A percentile compares a stretch with the other conserved stretches of the same genome.
These are phyloP conservation scores for Ophonus ardosiacus DNA, from an alignment of 2,888 invertebrate genomes.

Conservation along the genomic window DNA sequence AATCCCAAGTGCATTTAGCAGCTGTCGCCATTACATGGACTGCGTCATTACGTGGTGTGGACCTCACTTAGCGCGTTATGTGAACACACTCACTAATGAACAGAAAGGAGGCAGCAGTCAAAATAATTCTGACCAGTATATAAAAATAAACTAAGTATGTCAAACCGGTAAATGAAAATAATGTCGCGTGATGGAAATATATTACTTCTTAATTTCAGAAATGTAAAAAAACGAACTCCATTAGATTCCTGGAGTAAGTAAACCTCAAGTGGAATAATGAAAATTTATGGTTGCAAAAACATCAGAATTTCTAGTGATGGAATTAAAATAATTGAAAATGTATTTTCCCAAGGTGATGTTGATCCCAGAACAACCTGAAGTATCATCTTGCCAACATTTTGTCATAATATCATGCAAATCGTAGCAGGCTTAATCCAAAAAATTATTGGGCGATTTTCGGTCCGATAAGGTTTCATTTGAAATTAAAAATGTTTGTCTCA, in stretches of 20 bases:
- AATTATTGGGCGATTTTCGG: neutral
- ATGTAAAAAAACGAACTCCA: no score
- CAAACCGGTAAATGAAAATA: no score
- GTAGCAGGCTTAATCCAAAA: neutral
- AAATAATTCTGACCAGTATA: neutral
- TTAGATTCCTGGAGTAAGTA: no score
- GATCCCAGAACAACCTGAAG: neutral
- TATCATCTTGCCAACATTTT: neutral
- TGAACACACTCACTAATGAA: constrained; percentile 4
- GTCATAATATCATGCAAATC: neutral
- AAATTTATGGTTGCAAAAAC: no score
- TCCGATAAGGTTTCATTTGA: neutral
- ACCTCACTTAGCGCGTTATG: constrained; percentile 18
- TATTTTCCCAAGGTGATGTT: no score
- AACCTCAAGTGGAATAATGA: no score
- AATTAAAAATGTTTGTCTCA: neutral
- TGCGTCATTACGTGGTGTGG: neutral
- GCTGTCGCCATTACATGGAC: constrained; percentile 45
- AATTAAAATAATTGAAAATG: no score
- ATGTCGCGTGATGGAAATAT: no score
- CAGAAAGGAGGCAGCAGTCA: neutral
- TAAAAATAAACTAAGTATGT: no score
- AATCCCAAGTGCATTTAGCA: constrained; percentile 9
- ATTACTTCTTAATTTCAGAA: no score
- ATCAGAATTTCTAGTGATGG: no score